Conservation (phyloP, 2,888 invertebrate species). For the Plemyria rubiginata region DNA sequence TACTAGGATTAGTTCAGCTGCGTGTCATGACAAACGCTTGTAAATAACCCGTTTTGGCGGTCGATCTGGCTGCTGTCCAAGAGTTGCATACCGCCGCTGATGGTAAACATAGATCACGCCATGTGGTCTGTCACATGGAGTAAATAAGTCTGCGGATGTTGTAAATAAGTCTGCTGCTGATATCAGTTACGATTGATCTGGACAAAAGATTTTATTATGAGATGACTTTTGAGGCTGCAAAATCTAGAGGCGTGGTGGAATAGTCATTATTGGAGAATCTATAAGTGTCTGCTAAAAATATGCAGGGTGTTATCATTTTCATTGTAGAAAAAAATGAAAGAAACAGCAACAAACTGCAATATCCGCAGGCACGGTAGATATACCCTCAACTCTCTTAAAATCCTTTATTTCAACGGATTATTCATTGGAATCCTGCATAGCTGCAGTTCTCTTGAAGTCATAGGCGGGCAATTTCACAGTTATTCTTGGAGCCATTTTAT, state of each 20-base stretch:
- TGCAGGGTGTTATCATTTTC: too few relatives aligned
- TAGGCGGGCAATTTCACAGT: slow-evolving; percentile 17
- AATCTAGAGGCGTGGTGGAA: background rate
- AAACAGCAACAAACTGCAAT: too few relatives aligned
- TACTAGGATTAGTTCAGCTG: slow-evolving; percentile 51
- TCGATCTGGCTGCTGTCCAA: slow-evolving; percentile 64
- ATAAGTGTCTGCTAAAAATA: too few relatives aligned
- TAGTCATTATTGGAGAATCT: background rate
- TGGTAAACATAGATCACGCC: slow-evolving; percentile 62
- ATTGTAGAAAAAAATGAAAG: too few relatives aligned
- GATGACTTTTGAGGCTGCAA: background rate
- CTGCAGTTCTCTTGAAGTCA: slow-evolving; percentile 12
- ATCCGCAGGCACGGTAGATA: too few relatives aligned
- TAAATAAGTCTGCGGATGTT: slow-evolving; percentile 22
- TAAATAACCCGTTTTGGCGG: slow-evolving; percentile 69
- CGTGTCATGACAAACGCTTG: slow-evolving; percentile 52
- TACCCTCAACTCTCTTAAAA: too few relatives aligned
- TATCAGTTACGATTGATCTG: background rate
- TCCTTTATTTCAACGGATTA: too few relatives aligned
- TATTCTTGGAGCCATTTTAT: slow-evolving; percentile 31
- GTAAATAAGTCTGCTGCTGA: background rate
- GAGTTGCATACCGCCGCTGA: slow-evolving; percentile 51
- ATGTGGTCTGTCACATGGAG: slow-evolving; percentile 55
- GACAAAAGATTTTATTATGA: too few relatives aligned
- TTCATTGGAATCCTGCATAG: background rate